Evolutionary conservation across 2,888 invertebrate genomes (phyloP), one percentile per base, ranked within the genome.

Genomic region (Erebia aethiops): DNA sequence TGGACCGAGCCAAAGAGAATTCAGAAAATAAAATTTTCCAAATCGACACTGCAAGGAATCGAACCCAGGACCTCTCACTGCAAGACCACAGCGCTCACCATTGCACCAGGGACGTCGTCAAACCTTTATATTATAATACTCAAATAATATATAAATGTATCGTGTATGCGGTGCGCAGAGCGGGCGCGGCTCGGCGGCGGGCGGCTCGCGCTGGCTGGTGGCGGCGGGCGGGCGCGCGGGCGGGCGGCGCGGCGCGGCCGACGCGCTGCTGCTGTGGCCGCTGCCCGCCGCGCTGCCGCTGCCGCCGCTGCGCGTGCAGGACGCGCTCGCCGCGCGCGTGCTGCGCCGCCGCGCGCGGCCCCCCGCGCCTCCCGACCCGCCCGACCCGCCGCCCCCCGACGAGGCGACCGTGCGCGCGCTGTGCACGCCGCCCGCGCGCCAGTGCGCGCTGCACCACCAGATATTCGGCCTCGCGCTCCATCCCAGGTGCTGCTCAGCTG

Each of bases 381-480:
- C 35, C 4, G 56, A 54, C 10, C 67, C 60, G 58, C 72, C 74
- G 60, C 68, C 73, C 58, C 80, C 80, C 18, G 79, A 76, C 78
- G 84, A 80, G 72, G 78, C 69, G 7, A 72, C 74, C 51, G 81
- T 86, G 74, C 87, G 88, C 72, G 84, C 85, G 60, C 79, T 79
- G 54, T 88, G 88, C 80, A 70, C 79, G 60, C 75, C 81, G 54
- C 85, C 79, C 67, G 74, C 76, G 54, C 71, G 76, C 26, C 61
- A 67, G 16, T 77, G 77, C 67, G 70, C 51, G 1, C 72, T 82
- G 65, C 65, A 70, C 46, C 70, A 77, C 72, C 74, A 74, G n/a
- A 77, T 86, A n/a, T 73, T 81, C 14, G 89, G 87, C 0, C 77
- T 89, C 35, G 79, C 74, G 4, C 67, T 81, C 4, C 82, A 82